Conservation (phyloP, 2,888 invertebrate genomes). For the Tinea semifulvella region DNA sequence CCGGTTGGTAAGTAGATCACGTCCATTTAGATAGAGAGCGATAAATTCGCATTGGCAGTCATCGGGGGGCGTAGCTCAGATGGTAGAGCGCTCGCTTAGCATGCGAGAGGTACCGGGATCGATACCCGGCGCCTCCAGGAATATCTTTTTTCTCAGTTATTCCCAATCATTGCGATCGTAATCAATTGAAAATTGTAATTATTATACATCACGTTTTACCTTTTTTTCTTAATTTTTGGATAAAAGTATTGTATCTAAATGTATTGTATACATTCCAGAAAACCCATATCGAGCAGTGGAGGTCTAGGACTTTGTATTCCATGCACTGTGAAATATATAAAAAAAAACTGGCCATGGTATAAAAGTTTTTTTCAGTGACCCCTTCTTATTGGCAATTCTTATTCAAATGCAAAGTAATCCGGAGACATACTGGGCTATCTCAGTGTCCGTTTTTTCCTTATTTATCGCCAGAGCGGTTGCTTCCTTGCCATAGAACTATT, state of each 20-base stretch:
- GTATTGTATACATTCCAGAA: too few species aligned
- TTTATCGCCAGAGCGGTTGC: constrained; percentile 37
- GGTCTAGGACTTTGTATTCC: too few species aligned
- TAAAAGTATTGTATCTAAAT: too few species aligned
- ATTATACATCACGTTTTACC: too few species aligned
- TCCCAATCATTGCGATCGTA: too few species aligned
- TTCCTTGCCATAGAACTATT: too few species aligned
- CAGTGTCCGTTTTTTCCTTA: constrained; percentile 50
- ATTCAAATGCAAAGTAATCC: constrained; percentile 61
- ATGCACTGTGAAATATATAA: too few species aligned
- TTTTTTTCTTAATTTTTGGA: too few species aligned
- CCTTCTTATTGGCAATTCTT: constrained; percentile 57
- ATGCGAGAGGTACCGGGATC: constrained; percentile 28
- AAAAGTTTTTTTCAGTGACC: too few species aligned
- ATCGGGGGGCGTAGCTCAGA: constrained; percentile 26
- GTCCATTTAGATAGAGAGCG: background rate
- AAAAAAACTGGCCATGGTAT: too few species aligned
- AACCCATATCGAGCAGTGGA: too few species aligned
- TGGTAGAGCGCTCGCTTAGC: constrained; percentile 28
- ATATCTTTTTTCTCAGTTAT: constrained; percentile 10
- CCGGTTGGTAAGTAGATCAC: constrained; percentile 10
- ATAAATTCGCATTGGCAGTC: background rate
- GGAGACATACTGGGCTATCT: constrained; percentile 55
- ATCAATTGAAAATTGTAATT: too few species aligned
- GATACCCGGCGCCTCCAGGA: constrained; percentile 35